Evolutionary conservation across 2,113 vertebrate genomes (phyloP), one percentile per base, ranked within the genome.

Genomic region (Macquaria ambigua): DNA sequence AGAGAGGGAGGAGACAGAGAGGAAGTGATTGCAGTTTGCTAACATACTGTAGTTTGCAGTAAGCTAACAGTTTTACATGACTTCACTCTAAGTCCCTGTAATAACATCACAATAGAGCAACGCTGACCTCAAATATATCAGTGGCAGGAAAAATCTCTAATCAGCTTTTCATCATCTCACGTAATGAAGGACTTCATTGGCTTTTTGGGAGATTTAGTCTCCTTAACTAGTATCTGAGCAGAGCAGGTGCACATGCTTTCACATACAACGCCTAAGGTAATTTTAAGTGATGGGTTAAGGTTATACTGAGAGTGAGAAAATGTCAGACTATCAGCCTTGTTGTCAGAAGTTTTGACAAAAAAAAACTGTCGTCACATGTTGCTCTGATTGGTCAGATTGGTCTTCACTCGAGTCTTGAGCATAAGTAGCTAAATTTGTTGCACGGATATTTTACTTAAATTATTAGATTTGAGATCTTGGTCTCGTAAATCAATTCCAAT

Each of bases 81-180:
- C 86, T 9, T 81, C 63, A 76, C 85, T 87, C 87, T 1, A 0
- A 2, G 64, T 89, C 84, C 89, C 84, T 83, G 85, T 84, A 74
- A 90, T 77, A 81, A 89, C 83, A 80, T 84, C 62, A 77, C 50
- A 0, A 3, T 5, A 41, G 21, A 15, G 15, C 0, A 10, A 18
- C 50, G 59, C 55, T 55, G 21, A 76, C 59, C 66, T 82, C 79
- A 4, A 1, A 58, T 16, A 16, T 5, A 55, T 55, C 34, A 34
- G 31, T 48, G 52, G 34, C 14, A 43, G 4, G 10, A 50, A 62
- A 23, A 16, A 6, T 23, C 16, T 48, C 34, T 21, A 46, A 12
- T 21, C 18, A 63, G 6, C 14, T 8, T 50, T 59, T 43, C 16
- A 2, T 68, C 31, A 2, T 61, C 7, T 52, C 48, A 25, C 6